Percentiles rank a stretch among this genome's conserved stretches.
Conservation (phyloP, 2,113 vertebrate genomes). For the Tragelaphus buxtoni region DNA sequence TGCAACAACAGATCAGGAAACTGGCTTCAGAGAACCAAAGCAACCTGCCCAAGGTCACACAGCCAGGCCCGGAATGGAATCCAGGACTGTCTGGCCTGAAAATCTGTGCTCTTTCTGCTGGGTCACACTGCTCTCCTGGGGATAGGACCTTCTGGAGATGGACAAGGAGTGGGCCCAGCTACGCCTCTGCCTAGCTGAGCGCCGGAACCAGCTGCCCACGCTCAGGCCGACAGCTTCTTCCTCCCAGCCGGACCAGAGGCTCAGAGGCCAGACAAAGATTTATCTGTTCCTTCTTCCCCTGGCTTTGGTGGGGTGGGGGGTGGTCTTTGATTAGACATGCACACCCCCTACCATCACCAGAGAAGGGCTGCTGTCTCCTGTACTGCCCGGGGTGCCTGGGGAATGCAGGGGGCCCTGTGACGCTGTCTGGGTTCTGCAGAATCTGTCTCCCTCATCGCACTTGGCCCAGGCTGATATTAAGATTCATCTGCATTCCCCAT, state of each 20-base stretch:
- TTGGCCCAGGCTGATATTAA: conserved; percentile 72
- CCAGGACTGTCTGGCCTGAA: not conserved
- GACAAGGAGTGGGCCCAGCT: conserved; percentile 9
- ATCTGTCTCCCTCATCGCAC: conserved; percentile 57
- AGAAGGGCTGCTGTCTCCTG: not conserved
- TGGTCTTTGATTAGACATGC: not conserved
- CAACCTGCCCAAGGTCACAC: conserved; percentile 72
- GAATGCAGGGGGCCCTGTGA: not conserved
- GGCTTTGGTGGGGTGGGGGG: not conserved
- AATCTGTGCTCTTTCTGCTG: not conserved
- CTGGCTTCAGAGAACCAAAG: conserved; percentile 43
- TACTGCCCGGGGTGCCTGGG: not conserved
- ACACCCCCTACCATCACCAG: no score
- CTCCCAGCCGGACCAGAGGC: conserved; percentile 46
- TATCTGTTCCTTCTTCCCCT: conserved; percentile 5
- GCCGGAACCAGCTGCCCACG: conserved; percentile 42
- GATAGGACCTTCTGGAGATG: conserved; percentile 24
- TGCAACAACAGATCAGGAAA: not conserved
- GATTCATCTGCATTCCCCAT: conserved; percentile 73
- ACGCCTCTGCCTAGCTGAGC: not conserved
- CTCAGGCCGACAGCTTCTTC: conserved; percentile 37
- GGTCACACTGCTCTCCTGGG: not conserved
- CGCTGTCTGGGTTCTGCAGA: conserved; percentile 37
- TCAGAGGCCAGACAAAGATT: conserved; percentile 12
- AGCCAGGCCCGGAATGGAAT: not conserved